Evolutionary conservation across 2,797 vertebrate species (phyloP).

Genomic region (Pygocentrus nattereri): DNA sequence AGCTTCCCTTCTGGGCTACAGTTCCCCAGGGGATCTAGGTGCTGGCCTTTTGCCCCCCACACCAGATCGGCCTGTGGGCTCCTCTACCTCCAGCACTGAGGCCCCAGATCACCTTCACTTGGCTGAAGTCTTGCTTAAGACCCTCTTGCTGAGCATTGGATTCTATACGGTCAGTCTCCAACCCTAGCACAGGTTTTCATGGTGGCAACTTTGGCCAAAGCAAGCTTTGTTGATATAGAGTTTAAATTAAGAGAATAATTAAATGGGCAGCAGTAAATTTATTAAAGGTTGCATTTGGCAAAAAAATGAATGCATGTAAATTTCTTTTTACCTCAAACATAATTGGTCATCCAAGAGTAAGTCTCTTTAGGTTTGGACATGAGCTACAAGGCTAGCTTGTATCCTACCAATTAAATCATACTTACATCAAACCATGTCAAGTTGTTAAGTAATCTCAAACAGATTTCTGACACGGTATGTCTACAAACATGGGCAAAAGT

Average conservation of each 20-base stretch:
- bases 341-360: too few relatives aligned
- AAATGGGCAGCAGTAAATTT: too few relatives aligned
- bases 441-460: neutral
- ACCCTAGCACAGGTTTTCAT: neutral
- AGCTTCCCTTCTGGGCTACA: constrained; percentile 83
- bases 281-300: neutral
- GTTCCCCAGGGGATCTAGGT: constrained; percentile 78
- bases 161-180: constrained; percentile 80
- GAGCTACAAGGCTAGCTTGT: neutral
- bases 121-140: constrained; percentile 83
- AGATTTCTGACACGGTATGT: too few relatives aligned
- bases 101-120: constrained; percentile 78
- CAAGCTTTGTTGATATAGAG: neutral
- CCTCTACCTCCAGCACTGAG: constrained; percentile 70
- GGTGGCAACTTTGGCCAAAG: neutral
- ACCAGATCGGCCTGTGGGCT: constrained; percentile 65
- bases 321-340: too few relatives aligned
- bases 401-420: neutral
- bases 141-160: constrained; percentile 82
- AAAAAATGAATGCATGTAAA: neutral
- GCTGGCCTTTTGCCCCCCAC: constrained; percentile 43
- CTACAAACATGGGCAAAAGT: too few relatives aligned
- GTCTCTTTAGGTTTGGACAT: neutral
- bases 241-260: neutral
- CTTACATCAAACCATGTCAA: neutral